These are phyloP conservation scores for Leguminivora glycinivorella DNA, from an alignment of 1,140 invertebrate genomes.

Conservation along the genomic window DNA sequence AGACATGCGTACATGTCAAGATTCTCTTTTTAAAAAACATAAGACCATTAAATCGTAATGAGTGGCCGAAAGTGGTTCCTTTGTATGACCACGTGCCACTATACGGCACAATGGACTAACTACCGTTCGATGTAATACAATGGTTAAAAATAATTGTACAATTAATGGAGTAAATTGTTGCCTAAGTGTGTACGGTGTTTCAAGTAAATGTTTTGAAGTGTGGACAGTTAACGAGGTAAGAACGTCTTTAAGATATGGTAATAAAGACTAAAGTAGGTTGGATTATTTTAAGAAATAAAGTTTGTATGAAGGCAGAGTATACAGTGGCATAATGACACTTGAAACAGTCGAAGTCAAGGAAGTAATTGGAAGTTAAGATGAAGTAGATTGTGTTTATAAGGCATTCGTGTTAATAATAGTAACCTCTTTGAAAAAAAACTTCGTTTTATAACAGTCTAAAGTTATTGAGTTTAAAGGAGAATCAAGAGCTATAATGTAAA, in stretches of 20 bases:
- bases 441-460: neutral
- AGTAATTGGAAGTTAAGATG: slow-evolving; percentile 65
- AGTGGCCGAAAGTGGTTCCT: slow-evolving; percentile 68
- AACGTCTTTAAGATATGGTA: neutral
- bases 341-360: slow-evolving; percentile 50
- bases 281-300: neutral
- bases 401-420: neutral
- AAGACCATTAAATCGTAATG: slow-evolving; percentile 75
- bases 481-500: too few species aligned
- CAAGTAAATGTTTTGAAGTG: slow-evolving; percentile 14
- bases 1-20: slow-evolving; percentile 53
- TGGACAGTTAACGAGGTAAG: neutral
- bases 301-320: neutral
- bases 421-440: neutral
- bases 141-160: slow-evolving; percentile 73
- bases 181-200: slow-evolving; percentile 42
- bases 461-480: neutral
- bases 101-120: slow-evolving; percentile 63
- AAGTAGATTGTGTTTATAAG: slow-evolving; percentile 17
- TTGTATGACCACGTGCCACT: slow-evolving; percentile 72
- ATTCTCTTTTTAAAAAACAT: slow-evolving; percentile 60
- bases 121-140: slow-evolving; percentile 73
- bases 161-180: slow-evolving; percentile 61
- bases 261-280: neutral
- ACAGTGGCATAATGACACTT: slow-evolving; percentile 57